phyloP scores from a whole-genome alignment of 2,113 vertebrate genomes.

The Tamias sibiricus region DNA sequence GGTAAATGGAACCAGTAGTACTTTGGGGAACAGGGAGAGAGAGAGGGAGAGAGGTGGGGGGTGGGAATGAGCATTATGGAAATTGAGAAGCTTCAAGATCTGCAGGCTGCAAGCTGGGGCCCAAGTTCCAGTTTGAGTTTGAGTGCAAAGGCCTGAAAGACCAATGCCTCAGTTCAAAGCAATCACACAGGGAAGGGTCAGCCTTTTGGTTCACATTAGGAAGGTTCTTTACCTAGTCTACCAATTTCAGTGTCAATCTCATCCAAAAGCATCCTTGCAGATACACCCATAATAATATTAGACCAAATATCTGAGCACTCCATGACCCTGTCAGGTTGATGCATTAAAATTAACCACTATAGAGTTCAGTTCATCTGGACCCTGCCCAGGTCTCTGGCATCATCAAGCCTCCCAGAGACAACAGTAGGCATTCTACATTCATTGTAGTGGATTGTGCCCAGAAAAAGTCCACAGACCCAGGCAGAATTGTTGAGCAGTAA shows the following conservation, averaged over 20 bases:
- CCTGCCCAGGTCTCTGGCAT: neutral
- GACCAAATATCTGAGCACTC: neutral
- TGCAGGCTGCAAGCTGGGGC: neutral
- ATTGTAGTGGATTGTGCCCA: neutral
- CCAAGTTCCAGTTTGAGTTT: neutral
- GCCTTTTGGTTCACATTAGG: neutral
- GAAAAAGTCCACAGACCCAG: neutral
- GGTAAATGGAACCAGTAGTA: conserved; percentile 5
- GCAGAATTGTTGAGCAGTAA: neutral
- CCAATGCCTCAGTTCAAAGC: neutral
- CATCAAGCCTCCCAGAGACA: neutral
- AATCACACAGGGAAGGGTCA: neutral
- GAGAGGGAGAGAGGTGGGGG: neutral
- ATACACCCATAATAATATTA: neutral
- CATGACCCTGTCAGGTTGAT: neutral
- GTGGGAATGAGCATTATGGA: neutral
- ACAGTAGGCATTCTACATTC: neutral
- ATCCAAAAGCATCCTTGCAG: neutral
- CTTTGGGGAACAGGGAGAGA: neutral
- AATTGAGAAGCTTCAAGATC: neutral
- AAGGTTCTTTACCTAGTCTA: neutral
- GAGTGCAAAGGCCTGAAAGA: neutral
- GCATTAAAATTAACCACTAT: neutral
- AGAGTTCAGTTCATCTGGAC: neutral
- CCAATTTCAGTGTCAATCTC: neutral